A percentile compares a stretch with the other conserved stretches of the same genome.
These are phyloP conservation scores for Chymomyza amoena DNA, from an alignment of 2,888 invertebrate genomes.

Conservation along the genomic window DNA sequence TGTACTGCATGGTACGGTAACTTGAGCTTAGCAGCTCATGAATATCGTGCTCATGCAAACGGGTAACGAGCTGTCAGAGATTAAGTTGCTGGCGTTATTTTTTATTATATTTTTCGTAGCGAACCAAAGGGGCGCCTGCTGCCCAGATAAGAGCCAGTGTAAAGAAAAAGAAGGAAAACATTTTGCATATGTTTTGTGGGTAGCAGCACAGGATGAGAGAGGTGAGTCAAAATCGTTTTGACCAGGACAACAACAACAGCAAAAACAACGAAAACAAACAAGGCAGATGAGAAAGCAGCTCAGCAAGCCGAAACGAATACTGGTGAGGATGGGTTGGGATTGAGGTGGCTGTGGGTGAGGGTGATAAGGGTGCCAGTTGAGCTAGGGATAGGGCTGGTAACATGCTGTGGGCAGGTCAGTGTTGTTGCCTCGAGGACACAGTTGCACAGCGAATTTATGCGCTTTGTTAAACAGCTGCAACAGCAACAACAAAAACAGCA, in stretches of 20 bases:
- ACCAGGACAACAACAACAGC: constrained; percentile 63
- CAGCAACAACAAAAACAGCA: constrained; percentile 1
- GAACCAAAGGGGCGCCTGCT: constrained; percentile 24
- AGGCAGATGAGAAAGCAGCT: constrained; percentile 61
- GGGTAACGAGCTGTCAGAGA: constrained; percentile 75
- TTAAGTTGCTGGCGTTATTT: constrained; percentile 74
- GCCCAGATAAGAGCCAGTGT: constrained; percentile 54
- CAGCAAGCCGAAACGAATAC: constrained; percentile 66
- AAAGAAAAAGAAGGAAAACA: constrained; percentile 32
- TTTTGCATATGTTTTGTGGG: constrained; percentile 60
- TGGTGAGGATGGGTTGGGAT: too few relatives aligned
- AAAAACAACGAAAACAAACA: constrained; percentile 36
- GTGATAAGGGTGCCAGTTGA: neutral
- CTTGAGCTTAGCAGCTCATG: constrained; percentile 75
- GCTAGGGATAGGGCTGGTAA: neutral
- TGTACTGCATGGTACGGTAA: constrained; percentile 52
- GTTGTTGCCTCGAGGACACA: constrained; percentile 64
- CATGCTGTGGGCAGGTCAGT: constrained; percentile 26
- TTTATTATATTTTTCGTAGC: constrained; percentile 68
- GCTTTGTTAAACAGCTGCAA: constrained; percentile 73
- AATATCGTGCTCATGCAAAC: constrained; percentile 73
- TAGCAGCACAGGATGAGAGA: constrained; percentile 23
- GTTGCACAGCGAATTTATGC: constrained; percentile 74
- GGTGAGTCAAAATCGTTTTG: constrained; percentile 68
- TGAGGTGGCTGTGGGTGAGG: constrained; percentile 19